These are phyloP conservation scores for Melinaea menophilus DNA, from an alignment of 2,888 invertebrate species.

Conservation along the genomic window DNA sequence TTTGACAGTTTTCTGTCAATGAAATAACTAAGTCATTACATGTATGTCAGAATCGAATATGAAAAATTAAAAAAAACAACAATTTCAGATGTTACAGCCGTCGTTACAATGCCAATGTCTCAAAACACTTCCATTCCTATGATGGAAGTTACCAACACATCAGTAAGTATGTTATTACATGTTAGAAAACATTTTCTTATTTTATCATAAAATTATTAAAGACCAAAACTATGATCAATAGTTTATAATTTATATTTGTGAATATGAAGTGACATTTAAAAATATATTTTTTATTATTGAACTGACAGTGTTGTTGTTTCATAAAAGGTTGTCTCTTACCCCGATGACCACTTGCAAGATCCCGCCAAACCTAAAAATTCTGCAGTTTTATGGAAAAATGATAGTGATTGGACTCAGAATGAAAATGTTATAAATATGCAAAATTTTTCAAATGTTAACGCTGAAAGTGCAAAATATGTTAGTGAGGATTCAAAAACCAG, in stretches of 20 bases:
- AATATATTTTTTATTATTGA: neutral
- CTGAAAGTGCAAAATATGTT: constrained; percentile 62
- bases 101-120: constrained; percentile 70
- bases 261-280: neutral
- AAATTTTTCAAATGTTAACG: constrained; percentile 57
- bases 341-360: constrained; percentile 68
- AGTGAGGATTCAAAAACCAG: constrained; percentile 72
- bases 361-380: constrained; percentile 71
- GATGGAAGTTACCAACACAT: constrained; percentile 72
- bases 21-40: no score
- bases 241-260: neutral
- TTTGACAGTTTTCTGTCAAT: neutral
- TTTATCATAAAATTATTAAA: neutral
- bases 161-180: constrained; percentile 50
- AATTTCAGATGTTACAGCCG: constrained; percentile 70
- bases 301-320: constrained; percentile 7
- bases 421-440: constrained; percentile 64
- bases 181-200: neutral
- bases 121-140: constrained; percentile 70
- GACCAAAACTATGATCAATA: neutral
- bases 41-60: no score
- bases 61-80: neutral
- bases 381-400: constrained; percentile 67
- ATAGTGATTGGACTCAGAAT: constrained; percentile 61
- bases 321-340: constrained; percentile 65